Evolutionary conservation across 2,797 vertebrate genomes (phyloP), one percentile per base, ranked within the genome.

Genomic region (Xiphophorus birchmanni): DNA sequence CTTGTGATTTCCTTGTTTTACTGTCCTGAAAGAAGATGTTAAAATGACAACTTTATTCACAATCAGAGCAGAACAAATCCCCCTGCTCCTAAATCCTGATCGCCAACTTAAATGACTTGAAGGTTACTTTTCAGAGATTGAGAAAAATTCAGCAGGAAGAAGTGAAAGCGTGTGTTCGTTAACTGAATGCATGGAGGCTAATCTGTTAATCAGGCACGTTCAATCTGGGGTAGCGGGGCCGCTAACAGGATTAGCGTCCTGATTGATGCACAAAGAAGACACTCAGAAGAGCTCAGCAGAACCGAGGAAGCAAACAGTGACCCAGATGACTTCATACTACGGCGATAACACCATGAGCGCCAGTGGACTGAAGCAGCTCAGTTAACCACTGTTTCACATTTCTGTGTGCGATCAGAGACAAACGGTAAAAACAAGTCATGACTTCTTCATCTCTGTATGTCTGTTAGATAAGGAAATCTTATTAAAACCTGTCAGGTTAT

Each of bases 171-270:
- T 48, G 12, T 77, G 77, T 85, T 81, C 3, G 21, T 74, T 77
- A 77, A 37, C 74, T 23, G 44, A 89, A 86, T 90, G 88, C 88
- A 74, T 86, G 83, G 77, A 75, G 73, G 86, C 87, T 94, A 94
- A 94, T 95, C 92, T 83, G 58, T 83, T 94, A 93, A 95, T 94
- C 91, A 86, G 79, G 82, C 79, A 88, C 79, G 77, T 89, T 92
- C 91, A 87, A 81, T 90, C 84, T 75, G 79, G 84, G 89, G 84
- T 92, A 89, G 91, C 73, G 26, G 89, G 86, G 82, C 86, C 67
- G 85, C 87, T 92, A 93, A 92, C 91, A 32, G 89, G 90, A 94
- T 95, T 91, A 94, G 84, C 1, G 80, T 75, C 88, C 91, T 85
- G 91, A 92, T 91, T 79, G 1, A 76, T 67, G 72, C 84, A 83